These are phyloP conservation scores for Xiphophorus birchmanni DNA, from an alignment of 2,797 vertebrate species.

Conservation along the genomic window DNA sequence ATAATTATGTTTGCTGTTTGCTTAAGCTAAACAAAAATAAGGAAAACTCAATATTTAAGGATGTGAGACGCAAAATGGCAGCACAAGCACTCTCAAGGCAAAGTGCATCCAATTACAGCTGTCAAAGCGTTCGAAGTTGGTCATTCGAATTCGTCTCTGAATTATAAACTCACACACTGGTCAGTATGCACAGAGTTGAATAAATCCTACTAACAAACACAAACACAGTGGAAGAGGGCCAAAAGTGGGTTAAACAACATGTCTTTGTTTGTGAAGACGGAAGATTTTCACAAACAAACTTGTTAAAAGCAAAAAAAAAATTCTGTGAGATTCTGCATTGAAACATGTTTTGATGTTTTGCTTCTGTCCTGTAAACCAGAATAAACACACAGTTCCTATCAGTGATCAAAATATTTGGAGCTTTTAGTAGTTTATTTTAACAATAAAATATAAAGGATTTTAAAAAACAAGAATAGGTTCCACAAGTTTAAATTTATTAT, in stretches of 20 bases:
- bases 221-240: slow-evolving; percentile 51
- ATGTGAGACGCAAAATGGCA: slow-evolving; percentile 42
- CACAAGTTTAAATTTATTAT: background rate
- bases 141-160: slow-evolving; percentile 1
- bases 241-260: slow-evolving; percentile 62
- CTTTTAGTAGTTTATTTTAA: background rate
- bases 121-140: background rate
- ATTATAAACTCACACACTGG: slow-evolving; percentile 33
- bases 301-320: slow-evolving; percentile 30
- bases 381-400: background rate
- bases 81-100: slow-evolving; percentile 33
- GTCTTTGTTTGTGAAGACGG: slow-evolving; percentile 32
- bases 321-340: slow-evolving; percentile 15
- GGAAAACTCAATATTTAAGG: slow-evolving; percentile 77
- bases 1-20: slow-evolving; percentile 33
- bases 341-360: background rate
- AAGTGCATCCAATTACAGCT: slow-evolving; percentile 2
- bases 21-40: slow-evolving; percentile 40
- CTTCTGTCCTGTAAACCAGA: background rate
- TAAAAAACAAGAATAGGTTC: background rate
- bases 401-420: background rate
- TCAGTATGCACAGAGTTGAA: slow-evolving; percentile 50
- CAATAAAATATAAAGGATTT: background rate
- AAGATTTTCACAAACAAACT: slow-evolving; percentile 43
- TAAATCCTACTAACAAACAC: slow-evolving; percentile 6